These are phyloP conservation scores for Carduelis carduelis DNA, from an alignment of 2,797 vertebrate genomes.

Conservation along the genomic window DNA sequence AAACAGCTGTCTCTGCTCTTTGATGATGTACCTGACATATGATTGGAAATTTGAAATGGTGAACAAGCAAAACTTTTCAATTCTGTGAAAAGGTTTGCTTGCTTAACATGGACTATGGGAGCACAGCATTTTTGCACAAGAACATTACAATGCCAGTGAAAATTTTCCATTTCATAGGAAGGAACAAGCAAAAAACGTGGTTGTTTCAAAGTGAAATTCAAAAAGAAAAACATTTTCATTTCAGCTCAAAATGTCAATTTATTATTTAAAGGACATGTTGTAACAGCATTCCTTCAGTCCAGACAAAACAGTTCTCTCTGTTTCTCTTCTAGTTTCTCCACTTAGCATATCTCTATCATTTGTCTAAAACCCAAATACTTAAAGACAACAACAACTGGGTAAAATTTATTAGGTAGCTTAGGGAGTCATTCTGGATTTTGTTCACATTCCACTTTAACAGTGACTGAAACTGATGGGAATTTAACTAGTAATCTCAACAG, in stretches of 20 bases:
- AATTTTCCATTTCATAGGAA: background rate
- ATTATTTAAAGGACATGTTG: background rate
- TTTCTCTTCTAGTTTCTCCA: background rate
- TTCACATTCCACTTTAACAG: background rate
- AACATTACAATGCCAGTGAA: background rate
- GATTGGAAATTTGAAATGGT: background rate
- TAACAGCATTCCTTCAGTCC: background rate
- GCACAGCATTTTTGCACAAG: background rate
- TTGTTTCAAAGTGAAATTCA: background rate
- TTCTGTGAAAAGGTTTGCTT: background rate
- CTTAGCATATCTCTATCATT: background rate
- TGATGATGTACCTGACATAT: background rate
- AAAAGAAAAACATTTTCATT: conserved; percentile 4
- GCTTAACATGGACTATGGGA: background rate
- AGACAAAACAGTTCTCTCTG: conserved; percentile 34
- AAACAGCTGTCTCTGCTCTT: background rate
- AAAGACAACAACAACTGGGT: background rate
- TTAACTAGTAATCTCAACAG: background rate
- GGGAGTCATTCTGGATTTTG: background rate
- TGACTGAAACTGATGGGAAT: conserved; percentile 6
- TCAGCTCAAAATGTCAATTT: background rate
- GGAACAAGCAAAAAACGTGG: background rate
- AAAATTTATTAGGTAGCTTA: conserved; percentile 4
- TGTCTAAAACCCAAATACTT: background rate
- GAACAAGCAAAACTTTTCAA: background rate